A percentile compares a stretch with the other conserved stretches of the same genome.
Evolutionary conservation across 2,113 vertebrate genomes (phyloP).

Genomic region (Myocastor coypus): DNA sequence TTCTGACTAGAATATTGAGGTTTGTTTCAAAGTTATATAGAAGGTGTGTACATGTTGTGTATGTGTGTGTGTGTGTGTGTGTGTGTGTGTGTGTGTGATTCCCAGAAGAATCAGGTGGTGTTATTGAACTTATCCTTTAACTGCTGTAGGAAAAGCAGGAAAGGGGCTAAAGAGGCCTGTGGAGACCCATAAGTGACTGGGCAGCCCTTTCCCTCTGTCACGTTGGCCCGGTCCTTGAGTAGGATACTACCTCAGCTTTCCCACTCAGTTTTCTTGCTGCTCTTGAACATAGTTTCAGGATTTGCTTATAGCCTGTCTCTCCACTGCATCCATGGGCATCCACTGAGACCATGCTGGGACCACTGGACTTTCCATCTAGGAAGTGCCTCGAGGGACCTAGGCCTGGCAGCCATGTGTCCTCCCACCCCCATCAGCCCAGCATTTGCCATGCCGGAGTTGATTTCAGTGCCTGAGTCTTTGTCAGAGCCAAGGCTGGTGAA

Average conservation of each 20-base stretch:
- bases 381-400: neutral
- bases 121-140: neutral
- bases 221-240: neutral
- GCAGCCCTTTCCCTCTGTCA: neutral
- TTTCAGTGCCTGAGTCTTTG: neutral
- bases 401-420: neutral
- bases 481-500: neutral
- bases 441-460: neutral
- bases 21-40: neutral
- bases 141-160: neutral
- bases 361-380: neutral
- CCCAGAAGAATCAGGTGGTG: neutral
- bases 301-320: neutral
- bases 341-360: neutral
- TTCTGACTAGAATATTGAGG: neutral
- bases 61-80: too few species aligned
- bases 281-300: neutral
- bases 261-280: neutral
- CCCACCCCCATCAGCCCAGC: neutral
- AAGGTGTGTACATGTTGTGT: too few species aligned
- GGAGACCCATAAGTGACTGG: neutral
- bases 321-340: neutral
- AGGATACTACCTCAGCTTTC: constrained; percentile 8
- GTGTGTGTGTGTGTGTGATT: neutral
- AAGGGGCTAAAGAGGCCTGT: neutral